phyloP scores from a whole-genome alignment of 1,140 invertebrate species.

The Schmidtea mediterranea region DNA sequence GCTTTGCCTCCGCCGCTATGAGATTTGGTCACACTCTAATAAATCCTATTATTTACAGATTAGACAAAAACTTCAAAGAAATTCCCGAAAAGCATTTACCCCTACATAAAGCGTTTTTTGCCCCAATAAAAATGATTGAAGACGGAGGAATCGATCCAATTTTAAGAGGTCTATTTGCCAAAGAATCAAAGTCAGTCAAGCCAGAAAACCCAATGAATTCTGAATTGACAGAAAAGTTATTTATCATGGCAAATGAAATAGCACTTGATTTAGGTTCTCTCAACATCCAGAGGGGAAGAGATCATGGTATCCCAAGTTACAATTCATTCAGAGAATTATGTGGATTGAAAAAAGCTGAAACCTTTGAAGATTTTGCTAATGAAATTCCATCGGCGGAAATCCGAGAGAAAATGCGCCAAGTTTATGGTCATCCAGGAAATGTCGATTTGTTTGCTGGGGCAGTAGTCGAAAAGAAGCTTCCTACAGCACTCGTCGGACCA shows the following conservation, averaged over 20 bases:
- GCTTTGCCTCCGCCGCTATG: conserved; percentile 78
- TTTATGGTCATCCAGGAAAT: conserved; percentile 81
- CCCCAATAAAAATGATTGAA: conserved; percentile 69
- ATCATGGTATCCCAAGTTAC: conserved; percentile 73
- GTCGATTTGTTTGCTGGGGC: conserved; percentile 87
- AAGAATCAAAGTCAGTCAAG: conserved; percentile 45
- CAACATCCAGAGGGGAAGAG: conserved; percentile 74
- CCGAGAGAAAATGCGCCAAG: conserved; percentile 43
- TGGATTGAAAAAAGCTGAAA: conserved; percentile 30
- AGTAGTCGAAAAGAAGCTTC: conserved; percentile 54
- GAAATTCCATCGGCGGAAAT: conserved; percentile 27
- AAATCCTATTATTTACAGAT: conserved; percentile 58
- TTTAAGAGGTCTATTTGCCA: conserved; percentile 58
- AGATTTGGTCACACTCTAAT: conserved; percentile 86
- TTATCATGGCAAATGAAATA: conserved; percentile 54
- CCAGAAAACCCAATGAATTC: conserved; percentile 61
- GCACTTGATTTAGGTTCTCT: conserved; percentile 80
- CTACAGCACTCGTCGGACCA: conserved; percentile 60
- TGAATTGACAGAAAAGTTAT: conserved; percentile 81
- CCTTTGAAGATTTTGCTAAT: conserved; percentile 54
- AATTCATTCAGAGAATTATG: conserved; percentile 60
- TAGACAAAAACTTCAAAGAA: conserved; percentile 52
- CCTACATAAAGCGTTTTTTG: conserved; percentile 75
- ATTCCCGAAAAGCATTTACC: conserved; percentile 53
- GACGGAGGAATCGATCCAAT: conserved; percentile 88